Percentiles rank a stretch among this genome's conserved stretches.
Conservation (phyloP, 2,113 vertebrate species). For the Cygnus buccinator region DNA sequence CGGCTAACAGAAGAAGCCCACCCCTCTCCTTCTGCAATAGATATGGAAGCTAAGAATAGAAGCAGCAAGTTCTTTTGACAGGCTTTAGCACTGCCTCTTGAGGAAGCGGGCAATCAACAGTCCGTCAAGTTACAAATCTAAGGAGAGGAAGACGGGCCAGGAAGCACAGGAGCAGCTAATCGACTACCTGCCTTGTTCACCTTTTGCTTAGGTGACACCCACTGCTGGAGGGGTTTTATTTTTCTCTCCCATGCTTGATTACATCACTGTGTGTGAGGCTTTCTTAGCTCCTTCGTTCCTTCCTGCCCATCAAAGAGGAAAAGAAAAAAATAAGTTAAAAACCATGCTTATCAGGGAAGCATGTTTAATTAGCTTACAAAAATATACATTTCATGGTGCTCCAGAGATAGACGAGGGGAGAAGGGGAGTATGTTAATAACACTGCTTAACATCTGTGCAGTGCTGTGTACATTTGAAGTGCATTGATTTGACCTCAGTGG, state of each 20-base stretch:
- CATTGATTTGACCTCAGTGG: background rate
- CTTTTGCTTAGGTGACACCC: background rate
- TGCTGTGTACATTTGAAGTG: background rate
- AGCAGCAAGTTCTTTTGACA: background rate
- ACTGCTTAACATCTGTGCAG: background rate
- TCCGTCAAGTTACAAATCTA: background rate
- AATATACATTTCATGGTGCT: background rate
- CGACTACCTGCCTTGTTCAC: slow-evolving; percentile 9
- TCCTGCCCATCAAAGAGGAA: background rate
- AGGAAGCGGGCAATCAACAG: background rate
- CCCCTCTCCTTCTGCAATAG: background rate
- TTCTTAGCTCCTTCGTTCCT: background rate
- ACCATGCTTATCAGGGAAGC: background rate
- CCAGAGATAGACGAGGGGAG: accelerated
- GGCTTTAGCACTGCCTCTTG: background rate
- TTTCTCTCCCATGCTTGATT: background rate
- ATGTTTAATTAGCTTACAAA: background rate
- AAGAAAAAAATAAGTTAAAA: background rate
- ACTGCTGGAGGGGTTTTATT: background rate
- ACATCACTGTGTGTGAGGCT: accelerated
- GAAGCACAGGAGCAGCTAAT: background rate
- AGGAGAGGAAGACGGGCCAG: slow-evolving; percentile 14
- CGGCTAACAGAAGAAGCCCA: background rate
- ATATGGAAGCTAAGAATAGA: slow-evolving; percentile 23
- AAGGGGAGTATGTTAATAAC: background rate